phyloP scores from a whole-genome alignment of 2,113 vertebrate genomes.

The Oreochromis niloticus region DNA sequence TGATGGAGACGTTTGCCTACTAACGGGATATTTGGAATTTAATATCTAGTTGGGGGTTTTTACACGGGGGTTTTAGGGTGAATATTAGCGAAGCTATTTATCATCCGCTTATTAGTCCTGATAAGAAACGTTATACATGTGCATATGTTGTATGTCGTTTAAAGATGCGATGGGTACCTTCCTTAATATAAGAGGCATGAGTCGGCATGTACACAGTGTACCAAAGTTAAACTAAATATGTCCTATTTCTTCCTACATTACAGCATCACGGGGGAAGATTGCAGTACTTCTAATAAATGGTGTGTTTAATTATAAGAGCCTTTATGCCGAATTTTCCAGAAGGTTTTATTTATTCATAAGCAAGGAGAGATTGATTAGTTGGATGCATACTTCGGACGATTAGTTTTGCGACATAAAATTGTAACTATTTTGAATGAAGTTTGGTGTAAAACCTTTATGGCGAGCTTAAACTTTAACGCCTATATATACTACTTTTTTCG shows the following conservation, averaged over 20 bases:
- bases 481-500: neutral
- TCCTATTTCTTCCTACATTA: neutral
- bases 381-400: fast-evolving
- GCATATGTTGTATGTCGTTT: neutral
- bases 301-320: neutral
- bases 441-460: neutral
- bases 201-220: neutral
- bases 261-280: neutral
- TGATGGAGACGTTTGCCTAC: neutral
- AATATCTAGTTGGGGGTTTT: fast-evolving
- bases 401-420: neutral
- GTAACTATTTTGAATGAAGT: neutral
- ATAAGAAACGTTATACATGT: neutral
- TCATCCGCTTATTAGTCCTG: neutral
- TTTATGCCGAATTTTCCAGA: neutral
- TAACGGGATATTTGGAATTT: neutral
- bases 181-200: neutral
- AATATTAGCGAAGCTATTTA: neutral
- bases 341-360: neutral
- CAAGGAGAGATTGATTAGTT: fast-evolving
- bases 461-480: neutral
- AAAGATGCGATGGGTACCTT: neutral
- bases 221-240: fast-evolving
- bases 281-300: neutral
- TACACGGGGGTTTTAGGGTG: neutral